Evolutionary conservation across 2,797 vertebrate genomes (phyloP).

Genomic region (Denticeps clupeoides): DNA sequence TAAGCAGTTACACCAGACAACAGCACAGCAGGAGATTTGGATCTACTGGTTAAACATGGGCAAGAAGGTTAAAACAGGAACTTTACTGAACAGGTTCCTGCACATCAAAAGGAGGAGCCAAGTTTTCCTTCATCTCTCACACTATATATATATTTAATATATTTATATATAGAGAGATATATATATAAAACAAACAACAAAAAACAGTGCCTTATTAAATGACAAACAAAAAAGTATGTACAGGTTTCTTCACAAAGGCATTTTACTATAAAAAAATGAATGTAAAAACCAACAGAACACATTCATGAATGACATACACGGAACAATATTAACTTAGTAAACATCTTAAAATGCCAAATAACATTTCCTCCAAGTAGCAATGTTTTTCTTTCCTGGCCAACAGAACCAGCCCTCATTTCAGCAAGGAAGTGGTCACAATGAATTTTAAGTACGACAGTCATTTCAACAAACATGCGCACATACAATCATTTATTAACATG

Average conservation of each 20-base stretch:
- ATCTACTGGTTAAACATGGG: slow-evolving; percentile 82
- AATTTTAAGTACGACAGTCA: slow-evolving; percentile 75
- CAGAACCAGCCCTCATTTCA: slow-evolving; percentile 81
- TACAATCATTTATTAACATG: slow-evolving; percentile 98
- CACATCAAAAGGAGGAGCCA: slow-evolving; percentile 75
- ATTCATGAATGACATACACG: slow-evolving; percentile 62
- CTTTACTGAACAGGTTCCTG: too few relatives aligned
- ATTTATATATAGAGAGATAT: too few relatives aligned
- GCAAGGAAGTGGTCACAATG: slow-evolving; percentile 88
- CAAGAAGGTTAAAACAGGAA: slow-evolving; percentile 53
- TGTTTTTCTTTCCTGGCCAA: slow-evolving; percentile 65
- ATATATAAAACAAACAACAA: slow-evolving; percentile 59
- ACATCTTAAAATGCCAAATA: slow-evolving; percentile 79
- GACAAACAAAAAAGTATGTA: slow-evolving; percentile 58
- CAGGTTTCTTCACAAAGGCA: slow-evolving; percentile 74
- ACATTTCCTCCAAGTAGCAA: slow-evolving; percentile 76
- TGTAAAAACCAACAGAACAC: slow-evolving; percentile 55
- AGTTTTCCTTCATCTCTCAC: slow-evolving; percentile 67
- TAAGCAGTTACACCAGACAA: slow-evolving; percentile 98
- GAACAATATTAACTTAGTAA: slow-evolving; percentile 94
- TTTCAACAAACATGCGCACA: slow-evolving; percentile 90
- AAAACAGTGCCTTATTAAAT: slow-evolving; percentile 94
- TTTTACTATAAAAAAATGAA: slow-evolving; percentile 48
- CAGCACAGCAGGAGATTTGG: slow-evolving; percentile 69
- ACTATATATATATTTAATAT: too few relatives aligned